phyloP scores from a whole-genome alignment of 2,113 vertebrate species.

The Oenanthe melanoleuca region DNA sequence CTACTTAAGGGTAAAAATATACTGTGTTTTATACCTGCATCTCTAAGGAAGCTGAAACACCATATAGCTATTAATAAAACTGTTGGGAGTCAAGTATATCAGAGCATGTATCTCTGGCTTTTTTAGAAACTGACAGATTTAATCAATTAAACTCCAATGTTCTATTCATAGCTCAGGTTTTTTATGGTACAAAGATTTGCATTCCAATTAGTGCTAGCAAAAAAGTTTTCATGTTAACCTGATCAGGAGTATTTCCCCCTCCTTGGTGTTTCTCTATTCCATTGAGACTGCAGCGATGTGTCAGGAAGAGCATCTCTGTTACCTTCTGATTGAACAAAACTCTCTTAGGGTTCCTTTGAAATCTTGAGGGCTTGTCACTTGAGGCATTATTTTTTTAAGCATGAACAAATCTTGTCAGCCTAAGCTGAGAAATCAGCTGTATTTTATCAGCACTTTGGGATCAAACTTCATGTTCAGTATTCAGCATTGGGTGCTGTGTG shows the following conservation, averaged over 20 bases:
- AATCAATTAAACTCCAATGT: conserved; percentile 56
- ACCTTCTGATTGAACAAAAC: conserved; percentile 64
- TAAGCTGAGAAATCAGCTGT: conserved; percentile 26
- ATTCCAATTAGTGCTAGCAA: conserved; percentile 54
- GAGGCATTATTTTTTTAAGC: conserved; percentile 67
- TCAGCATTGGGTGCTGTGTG: conserved; percentile 7
- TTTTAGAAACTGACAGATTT: conserved; percentile 52
- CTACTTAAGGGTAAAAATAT: neutral
- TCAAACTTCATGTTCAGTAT: conserved; percentile 30
- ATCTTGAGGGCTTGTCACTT: conserved; percentile 67
- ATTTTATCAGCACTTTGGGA: conserved; percentile 40
- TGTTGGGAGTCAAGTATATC: conserved; percentile 17
- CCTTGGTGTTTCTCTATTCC: conserved; percentile 49
- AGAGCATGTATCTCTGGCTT: neutral
- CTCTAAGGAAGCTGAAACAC: conserved; percentile 3
- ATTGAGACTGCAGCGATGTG: conserved; percentile 3
- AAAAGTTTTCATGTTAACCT: conserved; percentile 40
- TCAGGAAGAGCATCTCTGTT: conserved; percentile 59
- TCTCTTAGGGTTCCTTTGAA: conserved; percentile 66
- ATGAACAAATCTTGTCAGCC: conserved; percentile 51
- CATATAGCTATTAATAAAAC: conserved; percentile 16
- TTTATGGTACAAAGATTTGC: conserved; percentile 64
- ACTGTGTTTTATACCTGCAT: neutral
- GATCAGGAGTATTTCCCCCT: conserved; percentile 31
- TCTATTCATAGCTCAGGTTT: conserved; percentile 50